phyloP scores from a whole-genome alignment of 2,113 vertebrate genomes.

The Odobenus rosmarus region DNA sequence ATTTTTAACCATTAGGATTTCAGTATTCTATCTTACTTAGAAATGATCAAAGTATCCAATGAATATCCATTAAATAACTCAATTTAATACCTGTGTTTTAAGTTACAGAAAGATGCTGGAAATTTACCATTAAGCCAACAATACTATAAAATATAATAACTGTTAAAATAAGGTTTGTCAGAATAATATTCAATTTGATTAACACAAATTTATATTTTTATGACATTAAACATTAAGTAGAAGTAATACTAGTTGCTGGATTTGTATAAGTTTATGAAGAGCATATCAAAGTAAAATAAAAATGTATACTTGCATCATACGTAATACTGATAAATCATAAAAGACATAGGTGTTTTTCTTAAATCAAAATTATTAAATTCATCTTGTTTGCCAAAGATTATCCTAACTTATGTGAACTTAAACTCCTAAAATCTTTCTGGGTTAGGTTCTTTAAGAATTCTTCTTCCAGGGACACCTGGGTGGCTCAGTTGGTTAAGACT shows the following conservation, averaged over 20 bases:
- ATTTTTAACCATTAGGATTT: not conserved
- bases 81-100: not conserved
- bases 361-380: not conserved
- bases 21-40: slow-evolving; percentile 1
- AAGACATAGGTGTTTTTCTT: not conserved
- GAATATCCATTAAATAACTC: not conserved
- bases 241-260: not conserved
- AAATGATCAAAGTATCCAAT: not conserved
- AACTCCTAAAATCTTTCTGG: not conserved
- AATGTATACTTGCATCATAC: not conserved
- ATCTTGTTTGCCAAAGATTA: not conserved
- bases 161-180: not conserved
- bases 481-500: too few relatives aligned
- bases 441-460: not conserved
- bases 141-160: not conserved
- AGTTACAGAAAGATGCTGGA: slow-evolving; percentile 3
- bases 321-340: slow-evolving; percentile 2
- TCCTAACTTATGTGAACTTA: not conserved
- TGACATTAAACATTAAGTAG: slow-evolving; percentile 11
- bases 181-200: not conserved
- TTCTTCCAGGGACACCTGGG: too few relatives aligned
- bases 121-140: not conserved
- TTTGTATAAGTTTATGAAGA: not conserved
- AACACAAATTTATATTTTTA: slow-evolving; percentile 25
- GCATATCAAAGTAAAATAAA: not conserved